Percentiles rank a stretch among this genome's conserved stretches.
These are phyloP conservation scores for Emydoidea blandingii DNA, from an alignment of 2,797 vertebrate genomes.

Conservation along the genomic window DNA sequence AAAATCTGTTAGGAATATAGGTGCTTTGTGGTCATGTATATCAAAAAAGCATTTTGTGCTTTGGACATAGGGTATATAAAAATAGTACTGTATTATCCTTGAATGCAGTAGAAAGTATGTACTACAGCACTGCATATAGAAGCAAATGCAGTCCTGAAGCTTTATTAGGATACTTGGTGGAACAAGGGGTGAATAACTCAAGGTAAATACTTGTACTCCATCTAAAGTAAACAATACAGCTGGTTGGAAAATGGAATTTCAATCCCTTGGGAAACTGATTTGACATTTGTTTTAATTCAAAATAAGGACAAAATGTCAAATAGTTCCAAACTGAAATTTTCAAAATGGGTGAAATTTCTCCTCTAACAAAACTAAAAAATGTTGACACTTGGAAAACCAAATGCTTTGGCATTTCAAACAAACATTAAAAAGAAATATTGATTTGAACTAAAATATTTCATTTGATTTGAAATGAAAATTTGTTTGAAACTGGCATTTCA, in stretches of 20 bases:
- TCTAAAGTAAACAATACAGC: not conserved
- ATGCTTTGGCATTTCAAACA: too few species aligned
- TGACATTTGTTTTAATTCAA: not conserved
- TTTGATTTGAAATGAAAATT: too few species aligned
- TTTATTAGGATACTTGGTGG: not conserved
- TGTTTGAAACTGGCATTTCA: not conserved
- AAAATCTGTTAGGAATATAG: not conserved
- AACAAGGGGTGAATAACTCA: not conserved
- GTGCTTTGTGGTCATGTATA: not conserved
- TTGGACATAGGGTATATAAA: too few species aligned
- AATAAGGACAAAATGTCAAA: not conserved
- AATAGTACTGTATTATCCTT: not conserved
- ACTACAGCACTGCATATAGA: not conserved
- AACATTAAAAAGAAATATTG: too few species aligned
- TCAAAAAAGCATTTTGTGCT: not conserved
- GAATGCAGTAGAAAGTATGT: not conserved
- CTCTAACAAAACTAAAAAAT: not conserved
- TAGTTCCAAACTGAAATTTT: too few species aligned
- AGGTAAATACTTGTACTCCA: not conserved
- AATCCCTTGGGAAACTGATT: not conserved
- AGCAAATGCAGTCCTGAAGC: not conserved
- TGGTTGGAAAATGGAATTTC: not conserved
- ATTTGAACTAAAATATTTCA: too few species aligned
- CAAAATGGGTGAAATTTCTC: too few species aligned
- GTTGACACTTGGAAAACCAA: not conserved